phyloP scores from a whole-genome alignment of 2,113 vertebrate species.

The Telmatochromis bifrenatus region DNA sequence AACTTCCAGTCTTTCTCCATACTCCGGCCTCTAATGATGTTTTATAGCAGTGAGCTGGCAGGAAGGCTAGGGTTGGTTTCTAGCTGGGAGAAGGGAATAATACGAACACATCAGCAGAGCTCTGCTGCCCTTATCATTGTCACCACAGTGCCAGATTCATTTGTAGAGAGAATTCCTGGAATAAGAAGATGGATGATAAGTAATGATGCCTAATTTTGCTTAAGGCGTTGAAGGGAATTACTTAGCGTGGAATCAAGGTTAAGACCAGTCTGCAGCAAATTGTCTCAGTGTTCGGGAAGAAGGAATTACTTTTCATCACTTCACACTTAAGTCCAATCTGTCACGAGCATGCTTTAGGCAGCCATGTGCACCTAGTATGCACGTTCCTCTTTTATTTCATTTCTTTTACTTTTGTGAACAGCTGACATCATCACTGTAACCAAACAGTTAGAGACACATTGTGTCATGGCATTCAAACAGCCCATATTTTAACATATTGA shows the following conservation, averaged over 20 bases:
- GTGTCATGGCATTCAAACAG: background rate
- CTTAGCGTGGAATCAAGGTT: slow-evolving; percentile 70
- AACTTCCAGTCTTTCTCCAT: slow-evolving; percentile 26
- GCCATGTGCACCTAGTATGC: slow-evolving; percentile 7
- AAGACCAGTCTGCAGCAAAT: slow-evolving; percentile 60
- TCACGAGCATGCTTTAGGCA: slow-evolving; percentile 7
- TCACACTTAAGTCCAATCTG: background rate
- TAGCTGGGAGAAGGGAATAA: slow-evolving; percentile 37
- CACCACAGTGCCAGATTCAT: slow-evolving; percentile 55
- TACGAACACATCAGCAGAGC: slow-evolving; percentile 44
- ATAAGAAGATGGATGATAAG: slow-evolving; percentile 63
- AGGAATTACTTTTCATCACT: slow-evolving; percentile 54
- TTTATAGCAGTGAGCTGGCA: slow-evolving; percentile 51
- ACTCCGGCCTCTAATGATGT: slow-evolving; percentile 57
- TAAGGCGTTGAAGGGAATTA: slow-evolving; percentile 69
- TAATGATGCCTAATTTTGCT: slow-evolving; percentile 72
- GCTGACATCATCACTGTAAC: background rate
- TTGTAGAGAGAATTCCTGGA: slow-evolving; percentile 63
- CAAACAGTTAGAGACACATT: background rate
- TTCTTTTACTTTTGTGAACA: background rate
- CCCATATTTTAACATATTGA: slow-evolving; percentile 10
- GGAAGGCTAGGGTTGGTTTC: slow-evolving; percentile 18
- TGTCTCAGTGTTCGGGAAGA: slow-evolving; percentile 43
- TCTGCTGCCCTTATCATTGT: slow-evolving; percentile 54
- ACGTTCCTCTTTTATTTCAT: background rate